Percentiles rank a stretch among this genome's conserved stretches.
These are phyloP conservation scores for Congeria kusceri DNA, from an alignment of 2,888 invertebrate species.

Conservation along the genomic window DNA sequence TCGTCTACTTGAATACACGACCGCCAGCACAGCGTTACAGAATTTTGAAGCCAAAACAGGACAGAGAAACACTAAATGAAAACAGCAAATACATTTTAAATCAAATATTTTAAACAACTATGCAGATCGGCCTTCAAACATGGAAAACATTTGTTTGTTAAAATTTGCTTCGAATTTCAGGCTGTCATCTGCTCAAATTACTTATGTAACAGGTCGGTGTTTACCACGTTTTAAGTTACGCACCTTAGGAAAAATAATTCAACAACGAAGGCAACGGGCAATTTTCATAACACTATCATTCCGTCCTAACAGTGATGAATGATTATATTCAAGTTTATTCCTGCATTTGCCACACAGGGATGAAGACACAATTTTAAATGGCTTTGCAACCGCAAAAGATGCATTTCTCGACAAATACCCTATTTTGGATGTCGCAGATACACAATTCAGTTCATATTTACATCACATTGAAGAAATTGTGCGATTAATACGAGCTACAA, in stretches of 20 bases:
- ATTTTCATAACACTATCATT: constrained; percentile 34
- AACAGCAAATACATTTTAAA: constrained; percentile 25
- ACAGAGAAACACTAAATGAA: neutral
- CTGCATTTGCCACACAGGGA: constrained; percentile 39
- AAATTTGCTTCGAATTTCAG: constrained; percentile 29
- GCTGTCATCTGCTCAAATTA: neutral
- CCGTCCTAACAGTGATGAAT: constrained; percentile 28
- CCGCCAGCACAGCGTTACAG: constrained; percentile 7
- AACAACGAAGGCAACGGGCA: constrained; percentile 16
- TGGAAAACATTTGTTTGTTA: constrained; percentile 24
- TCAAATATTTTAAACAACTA: constrained; percentile 28
- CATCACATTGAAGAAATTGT: constrained; percentile 48
- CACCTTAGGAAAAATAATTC: constrained; percentile 10
- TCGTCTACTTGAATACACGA: constrained; percentile 25
- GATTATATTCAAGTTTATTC: constrained; percentile 42
- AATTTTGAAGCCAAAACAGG: constrained; percentile 16
- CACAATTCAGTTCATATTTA: constrained; percentile 19
- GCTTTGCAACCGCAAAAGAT: constrained; percentile 24
- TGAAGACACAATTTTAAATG: constrained; percentile 24
- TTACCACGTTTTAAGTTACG: constrained; percentile 20
- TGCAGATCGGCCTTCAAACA: constrained; percentile 17
- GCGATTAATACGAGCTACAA: constrained; percentile 15
- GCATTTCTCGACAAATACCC: constrained; percentile 39
- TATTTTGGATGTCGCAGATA: constrained; percentile 21
- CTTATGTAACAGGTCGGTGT: neutral